A percentile compares a stretch with the other conserved stretches of the same genome.
phyloP scores from a whole-genome alignment of 2,113 vertebrate genomes.

The Brienomyrus longianalis region DNA sequence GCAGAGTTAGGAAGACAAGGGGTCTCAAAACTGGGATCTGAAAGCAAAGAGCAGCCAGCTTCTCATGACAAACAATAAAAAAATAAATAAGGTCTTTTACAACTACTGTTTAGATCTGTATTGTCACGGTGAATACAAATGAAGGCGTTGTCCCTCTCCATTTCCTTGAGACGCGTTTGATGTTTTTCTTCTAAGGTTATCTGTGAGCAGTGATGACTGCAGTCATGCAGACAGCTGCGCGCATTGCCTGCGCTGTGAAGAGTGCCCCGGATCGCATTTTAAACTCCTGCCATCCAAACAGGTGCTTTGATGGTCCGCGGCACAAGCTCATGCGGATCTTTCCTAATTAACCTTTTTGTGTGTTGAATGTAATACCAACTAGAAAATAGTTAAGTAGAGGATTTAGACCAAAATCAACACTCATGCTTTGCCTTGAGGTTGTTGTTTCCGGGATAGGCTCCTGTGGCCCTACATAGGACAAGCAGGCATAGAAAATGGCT shows the following conservation, averaged over 20 bases:
- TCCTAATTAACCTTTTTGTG: slow-evolving; percentile 1
- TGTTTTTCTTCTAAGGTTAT: slow-evolving; percentile 57
- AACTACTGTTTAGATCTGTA: slow-evolving; percentile 68
- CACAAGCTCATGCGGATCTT: background rate
- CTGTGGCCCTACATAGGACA: background rate
- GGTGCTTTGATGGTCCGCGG: background rate
- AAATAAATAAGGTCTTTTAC: slow-evolving; percentile 64
- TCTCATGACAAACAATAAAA: slow-evolving; percentile 77
- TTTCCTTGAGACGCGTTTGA: slow-evolving; percentile 68
- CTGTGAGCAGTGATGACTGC: slow-evolving; percentile 33
- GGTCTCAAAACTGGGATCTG: slow-evolving; percentile 65
- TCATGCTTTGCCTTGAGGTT: background rate
- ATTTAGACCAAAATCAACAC: background rate
- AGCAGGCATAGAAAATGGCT: background rate
- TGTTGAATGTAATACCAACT: background rate
- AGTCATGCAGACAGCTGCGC: slow-evolving; percentile 25
- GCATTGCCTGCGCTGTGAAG: background rate
- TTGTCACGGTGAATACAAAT: slow-evolving; percentile 71
- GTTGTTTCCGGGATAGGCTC: background rate
- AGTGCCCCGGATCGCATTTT: background rate
- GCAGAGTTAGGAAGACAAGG: slow-evolving; percentile 63
- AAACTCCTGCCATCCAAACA: background rate
- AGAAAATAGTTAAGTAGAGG: no score
- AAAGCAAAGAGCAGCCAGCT: slow-evolving; percentile 68
- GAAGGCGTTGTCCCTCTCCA: slow-evolving; percentile 66